Base-by-base conservation (phyloP, 1,140 invertebrate genomes). In the Thalassaphorura encarpata region DNA sequence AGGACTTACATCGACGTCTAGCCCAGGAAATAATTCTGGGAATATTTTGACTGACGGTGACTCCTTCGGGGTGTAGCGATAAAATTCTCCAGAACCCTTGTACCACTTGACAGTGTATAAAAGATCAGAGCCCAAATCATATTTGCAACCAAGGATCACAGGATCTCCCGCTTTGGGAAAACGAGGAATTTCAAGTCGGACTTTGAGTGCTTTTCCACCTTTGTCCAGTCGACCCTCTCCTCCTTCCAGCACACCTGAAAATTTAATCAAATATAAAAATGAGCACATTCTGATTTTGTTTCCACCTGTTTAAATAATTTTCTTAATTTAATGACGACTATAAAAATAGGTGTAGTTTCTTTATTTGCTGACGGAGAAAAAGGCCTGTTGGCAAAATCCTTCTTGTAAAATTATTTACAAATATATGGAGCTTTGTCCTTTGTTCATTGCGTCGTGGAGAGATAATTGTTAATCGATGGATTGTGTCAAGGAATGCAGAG, bases 51-150 rank as follows among this genome's bases (percentile, higher is more conserved):
- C 71, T 23, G 72, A 69, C 42, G 78, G 77, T 27, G 67, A 68
- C 61, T 78, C 76, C 40, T 73, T 76, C 18, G 78, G 76, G 6
- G 73, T 72, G 62, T 75, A 80, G 54, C 79, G 72, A 72, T 78
- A 81, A 69, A 83, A 83, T 67, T 83, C 81, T 52, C 75, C 72
- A 59, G 77, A 76, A 33, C 80, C 82, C 58, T 82, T 78, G 72
- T 90, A 89, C 86, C 86, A 90, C 74, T 89, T 89, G 63, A 90
- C 83, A 56, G 84, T 81, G 72, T 89, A 89, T 52, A 90, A 74
- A n/a, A 11, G 11, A 61, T 85, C 84, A 28, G 77, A 78, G 67
- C 86, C 85, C 68, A 84, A 74, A 70, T 87, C 83, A 69, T 85
- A 89, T 68, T 80, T 78, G 70, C 86, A 89, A 67, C 79, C 79